Percentiles rank a stretch among this genome's conserved stretches.
Evolutionary conservation across 2,797 vertebrate species (phyloP).

Genomic region (Sebastes cheni): DNA sequence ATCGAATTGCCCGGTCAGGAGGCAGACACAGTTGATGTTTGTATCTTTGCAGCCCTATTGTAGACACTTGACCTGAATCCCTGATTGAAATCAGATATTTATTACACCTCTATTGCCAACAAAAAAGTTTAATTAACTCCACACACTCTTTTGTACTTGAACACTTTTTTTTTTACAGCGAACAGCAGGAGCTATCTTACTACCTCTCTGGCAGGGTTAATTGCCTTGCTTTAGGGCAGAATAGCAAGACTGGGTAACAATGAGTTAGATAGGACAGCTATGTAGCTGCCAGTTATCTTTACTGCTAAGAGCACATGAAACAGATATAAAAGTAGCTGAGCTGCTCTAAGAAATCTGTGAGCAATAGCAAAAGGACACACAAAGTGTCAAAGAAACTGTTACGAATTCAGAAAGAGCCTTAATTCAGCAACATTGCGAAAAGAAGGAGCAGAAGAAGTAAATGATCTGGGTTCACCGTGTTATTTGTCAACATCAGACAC

Average conservation of each 20-base stretch:
- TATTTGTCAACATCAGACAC: slow-evolving; percentile 40
- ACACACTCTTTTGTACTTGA: slow-evolving; percentile 26
- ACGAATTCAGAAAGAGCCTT: background rate
- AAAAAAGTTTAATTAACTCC: slow-evolving; percentile 65
- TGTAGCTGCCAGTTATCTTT: slow-evolving; percentile 57
- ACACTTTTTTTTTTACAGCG: slow-evolving; percentile 36
- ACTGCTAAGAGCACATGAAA: slow-evolving; percentile 51
- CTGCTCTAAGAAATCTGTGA: slow-evolving; percentile 19
- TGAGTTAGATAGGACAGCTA: slow-evolving; percentile 41
- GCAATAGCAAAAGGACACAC: slow-evolving; percentile 34
- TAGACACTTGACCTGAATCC: slow-evolving; percentile 56
- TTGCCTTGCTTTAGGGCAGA: slow-evolving; percentile 57
- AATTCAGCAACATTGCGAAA: background rate
- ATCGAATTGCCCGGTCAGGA: slow-evolving; percentile 21
- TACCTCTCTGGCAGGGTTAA: slow-evolving; percentile 62
- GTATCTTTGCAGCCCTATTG: slow-evolving; percentile 33
- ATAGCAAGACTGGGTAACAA: slow-evolving; percentile 45
- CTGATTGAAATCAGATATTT: slow-evolving; percentile 64
- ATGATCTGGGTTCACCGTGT: background rate
- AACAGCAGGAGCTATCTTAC: slow-evolving; percentile 38
- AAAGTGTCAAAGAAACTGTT: slow-evolving; percentile 17
- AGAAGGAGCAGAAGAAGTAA: background rate
- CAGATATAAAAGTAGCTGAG: slow-evolving; percentile 32
- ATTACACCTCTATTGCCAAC: slow-evolving; percentile 47
- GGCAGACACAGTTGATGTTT: slow-evolving; percentile 24